phyloP scores from a whole-genome alignment of 2,888 invertebrate genomes.

The Noctua janthe region DNA sequence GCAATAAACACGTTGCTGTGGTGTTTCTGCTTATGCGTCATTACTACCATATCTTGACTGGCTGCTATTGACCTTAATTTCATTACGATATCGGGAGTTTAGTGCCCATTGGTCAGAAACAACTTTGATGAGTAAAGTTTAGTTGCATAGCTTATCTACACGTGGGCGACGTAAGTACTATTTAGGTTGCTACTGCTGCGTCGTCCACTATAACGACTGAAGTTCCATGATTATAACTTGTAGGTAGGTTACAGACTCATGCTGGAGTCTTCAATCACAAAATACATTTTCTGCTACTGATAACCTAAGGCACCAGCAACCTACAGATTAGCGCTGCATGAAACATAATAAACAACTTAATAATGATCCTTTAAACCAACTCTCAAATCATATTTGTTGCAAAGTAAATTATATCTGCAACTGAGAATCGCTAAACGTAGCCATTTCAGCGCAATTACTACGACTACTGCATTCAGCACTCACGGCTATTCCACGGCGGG shows the following conservation, averaged over 20 bases:
- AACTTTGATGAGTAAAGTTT: constrained; percentile 45
- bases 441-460: constrained; percentile 41
- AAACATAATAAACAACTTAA: not conserved
- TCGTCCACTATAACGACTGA: constrained; percentile 28
- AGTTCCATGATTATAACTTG: constrained; percentile 25
- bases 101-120: constrained; percentile 31
- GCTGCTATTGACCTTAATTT: constrained; percentile 44
- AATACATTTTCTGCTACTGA: not conserved
- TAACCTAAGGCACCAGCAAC: not conserved
- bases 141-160: constrained; percentile 25
- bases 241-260: not conserved
- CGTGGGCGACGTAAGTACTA: constrained; percentile 26
- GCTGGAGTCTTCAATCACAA: not conserved
- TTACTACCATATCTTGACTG: constrained; percentile 53
- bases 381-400: constrained; percentile 25
- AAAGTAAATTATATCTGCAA: constrained; percentile 22
- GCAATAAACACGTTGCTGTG: constrained; percentile 63
- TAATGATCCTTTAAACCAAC: not conserved
- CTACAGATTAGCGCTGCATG: not conserved
- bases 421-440: constrained; percentile 34
- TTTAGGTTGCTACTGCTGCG: constrained; percentile 11
- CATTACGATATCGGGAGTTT: constrained; percentile 24
- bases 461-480: constrained; percentile 45
- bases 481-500: constrained; percentile 40
- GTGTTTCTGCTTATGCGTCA: constrained; percentile 56